Evolutionary conservation across 2,797 vertebrate genomes (phyloP).

Genomic region (Phalanger gymnotis): DNA sequence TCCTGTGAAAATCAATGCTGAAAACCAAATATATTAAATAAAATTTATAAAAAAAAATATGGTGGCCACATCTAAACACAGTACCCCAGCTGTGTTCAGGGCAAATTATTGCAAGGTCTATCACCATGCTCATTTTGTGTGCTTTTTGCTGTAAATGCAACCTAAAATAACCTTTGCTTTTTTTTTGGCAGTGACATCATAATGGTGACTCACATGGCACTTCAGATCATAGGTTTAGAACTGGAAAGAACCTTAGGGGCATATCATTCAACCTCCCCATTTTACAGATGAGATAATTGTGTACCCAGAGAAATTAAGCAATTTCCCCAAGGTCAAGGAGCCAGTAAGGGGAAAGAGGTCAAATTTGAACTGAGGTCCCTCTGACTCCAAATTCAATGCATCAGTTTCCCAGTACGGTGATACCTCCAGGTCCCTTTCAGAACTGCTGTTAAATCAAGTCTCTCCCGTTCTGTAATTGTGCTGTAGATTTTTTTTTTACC

Average conservation of each 20-base stretch:
- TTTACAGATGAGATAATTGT: background rate
- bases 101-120: background rate
- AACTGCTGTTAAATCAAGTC: background rate
- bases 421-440: background rate
- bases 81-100: background rate
- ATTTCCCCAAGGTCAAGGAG: background rate
- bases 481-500: background rate
- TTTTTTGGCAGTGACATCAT: background rate
- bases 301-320: background rate
- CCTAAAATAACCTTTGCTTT: background rate
- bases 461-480: background rate
- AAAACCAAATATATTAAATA: no score
- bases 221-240: background rate
- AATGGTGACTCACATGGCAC: background rate
- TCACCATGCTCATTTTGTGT: background rate
- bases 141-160: background rate
- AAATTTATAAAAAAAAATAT: slow-evolving; percentile 15
- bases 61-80: background rate
- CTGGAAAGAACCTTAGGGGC: background rate
- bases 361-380: background rate
- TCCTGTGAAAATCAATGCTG: no score
- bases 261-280: background rate
- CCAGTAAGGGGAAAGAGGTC: background rate
- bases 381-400: background rate
- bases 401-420: background rate